These are phyloP conservation scores for Procavia capensis DNA, from an alignment of 2,113 vertebrate species.

Conservation along the genomic window DNA sequence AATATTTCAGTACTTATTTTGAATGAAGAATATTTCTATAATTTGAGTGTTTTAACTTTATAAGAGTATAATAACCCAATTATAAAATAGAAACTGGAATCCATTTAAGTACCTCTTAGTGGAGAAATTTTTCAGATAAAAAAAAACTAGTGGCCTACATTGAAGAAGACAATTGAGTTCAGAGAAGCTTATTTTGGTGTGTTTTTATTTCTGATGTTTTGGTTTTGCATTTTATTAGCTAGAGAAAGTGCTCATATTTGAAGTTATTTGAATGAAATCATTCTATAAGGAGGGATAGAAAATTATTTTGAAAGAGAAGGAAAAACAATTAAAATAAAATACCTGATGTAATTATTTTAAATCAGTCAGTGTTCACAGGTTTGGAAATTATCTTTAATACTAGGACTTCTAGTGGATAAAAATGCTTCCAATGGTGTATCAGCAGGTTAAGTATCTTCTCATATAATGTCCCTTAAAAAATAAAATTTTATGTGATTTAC, in stretches of 20 bases:
- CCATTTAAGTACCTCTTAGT: neutral
- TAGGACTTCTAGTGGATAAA: neutral
- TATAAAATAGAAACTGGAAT: neutral
- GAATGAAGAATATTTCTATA: neutral
- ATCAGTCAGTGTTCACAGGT: neutral
- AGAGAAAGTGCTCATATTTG: neutral
- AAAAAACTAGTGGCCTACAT: neutral
- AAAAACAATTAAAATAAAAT: conserved; percentile 22
- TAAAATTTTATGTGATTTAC: neutral
- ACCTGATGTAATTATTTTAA: neutral
- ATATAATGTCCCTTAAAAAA: neutral
- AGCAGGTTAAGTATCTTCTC: neutral
- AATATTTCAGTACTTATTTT: no score
- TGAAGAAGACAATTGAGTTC: neutral
- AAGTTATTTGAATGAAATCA: neutral
- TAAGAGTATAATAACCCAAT: neutral
- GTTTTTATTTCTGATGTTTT: neutral
- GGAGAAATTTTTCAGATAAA: neutral
- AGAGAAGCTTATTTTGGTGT: neutral
- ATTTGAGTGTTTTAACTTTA: neutral
- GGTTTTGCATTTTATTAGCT: neutral
- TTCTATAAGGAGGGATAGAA: neutral
- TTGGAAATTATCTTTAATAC: conserved; percentile 13
- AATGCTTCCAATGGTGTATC: neutral
- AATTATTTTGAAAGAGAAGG: neutral